Conservation (phyloP, 1,140 invertebrate genomes). For the Paralvinella palmiformis region DNA sequence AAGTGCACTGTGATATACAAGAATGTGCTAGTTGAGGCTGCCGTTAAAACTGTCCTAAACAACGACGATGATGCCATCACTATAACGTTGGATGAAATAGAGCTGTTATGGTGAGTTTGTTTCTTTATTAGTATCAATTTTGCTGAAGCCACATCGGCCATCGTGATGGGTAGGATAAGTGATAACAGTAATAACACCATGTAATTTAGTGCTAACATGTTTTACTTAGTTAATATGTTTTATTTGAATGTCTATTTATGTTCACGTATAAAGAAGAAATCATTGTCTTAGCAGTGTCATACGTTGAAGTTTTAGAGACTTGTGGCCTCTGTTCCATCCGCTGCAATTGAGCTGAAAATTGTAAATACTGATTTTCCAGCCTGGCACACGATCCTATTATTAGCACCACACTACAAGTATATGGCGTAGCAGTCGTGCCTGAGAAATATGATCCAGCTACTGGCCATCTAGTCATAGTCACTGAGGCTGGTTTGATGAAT, state of each 20-base stretch:
- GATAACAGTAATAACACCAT: no score
- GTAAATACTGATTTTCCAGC: conserved; percentile 13
- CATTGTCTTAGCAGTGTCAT: no score
- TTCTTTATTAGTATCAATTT: no score
- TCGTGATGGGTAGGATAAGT: no score
- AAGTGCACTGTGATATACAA: conserved; percentile 21
- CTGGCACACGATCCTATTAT: conserved; percentile 19
- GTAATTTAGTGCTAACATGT: no score
- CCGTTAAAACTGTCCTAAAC: conserved; percentile 20
- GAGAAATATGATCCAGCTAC: conserved; percentile 4
- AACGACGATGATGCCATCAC: conserved; percentile 15
- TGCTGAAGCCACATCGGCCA: no score
- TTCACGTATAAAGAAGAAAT: no score
- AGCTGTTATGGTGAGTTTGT: conserved; percentile 18
- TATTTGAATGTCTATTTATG: no score
- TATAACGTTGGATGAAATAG: conserved; percentile 20
- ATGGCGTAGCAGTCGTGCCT: conserved; percentile 18
- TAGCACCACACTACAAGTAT: conserved; percentile 15
- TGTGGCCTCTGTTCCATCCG: no score
- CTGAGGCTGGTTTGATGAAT: conserved; percentile 20
- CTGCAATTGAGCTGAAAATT: neutral
- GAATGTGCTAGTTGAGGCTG: conserved; percentile 12
- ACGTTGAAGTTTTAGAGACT: no score
- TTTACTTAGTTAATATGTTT: no score
- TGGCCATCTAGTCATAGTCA: conserved; percentile 21